Percentiles rank a stretch among this genome's conserved stretches.
These are phyloP conservation scores for Nemotelus nigrinus DNA, from an alignment of 2,888 invertebrate species.

Conservation along the genomic window DNA sequence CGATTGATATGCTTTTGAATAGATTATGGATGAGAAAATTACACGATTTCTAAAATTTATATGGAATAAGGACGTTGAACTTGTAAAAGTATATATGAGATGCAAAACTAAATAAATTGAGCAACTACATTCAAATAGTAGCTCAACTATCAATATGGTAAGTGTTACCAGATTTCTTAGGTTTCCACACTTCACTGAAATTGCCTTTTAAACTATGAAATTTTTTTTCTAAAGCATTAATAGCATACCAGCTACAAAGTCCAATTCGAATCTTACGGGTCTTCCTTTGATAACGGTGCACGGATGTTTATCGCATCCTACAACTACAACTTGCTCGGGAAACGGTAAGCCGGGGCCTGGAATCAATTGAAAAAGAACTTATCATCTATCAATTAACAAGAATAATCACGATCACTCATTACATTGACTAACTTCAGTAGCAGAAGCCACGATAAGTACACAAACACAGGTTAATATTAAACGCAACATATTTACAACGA, in stretches of 20 bases:
- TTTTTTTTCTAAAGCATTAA: not conserved
- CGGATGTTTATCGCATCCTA: slow-evolving; percentile 26
- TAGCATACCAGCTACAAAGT: slow-evolving; percentile 28
- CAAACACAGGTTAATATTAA: slow-evolving; percentile 9
- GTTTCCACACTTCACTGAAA: too few relatives aligned
- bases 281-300: slow-evolving; percentile 27
- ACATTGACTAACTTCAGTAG: slow-evolving; percentile 35
- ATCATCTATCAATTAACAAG: not conserved
- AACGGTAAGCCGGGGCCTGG: slow-evolving; percentile 7
- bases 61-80: too few relatives aligned
- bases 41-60: too few relatives aligned
- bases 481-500: slow-evolving; percentile 8
- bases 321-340: slow-evolving; percentile 8
- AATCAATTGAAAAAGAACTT: not conserved
- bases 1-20: too few relatives aligned
- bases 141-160: too few relatives aligned
- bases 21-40: too few relatives aligned
- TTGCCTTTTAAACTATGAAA: too few relatives aligned
- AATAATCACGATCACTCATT: not conserved
- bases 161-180: too few relatives aligned
- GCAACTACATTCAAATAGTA: too few relatives aligned
- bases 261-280: slow-evolving; percentile 12
- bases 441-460: not conserved
- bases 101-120: too few relatives aligned
- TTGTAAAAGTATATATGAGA: too few relatives aligned